Evolutionary conservation across 37 sponge, comb jelly and placozoan genomes (phyloP).

Genomic region (Theonella swinhoei): DNA sequence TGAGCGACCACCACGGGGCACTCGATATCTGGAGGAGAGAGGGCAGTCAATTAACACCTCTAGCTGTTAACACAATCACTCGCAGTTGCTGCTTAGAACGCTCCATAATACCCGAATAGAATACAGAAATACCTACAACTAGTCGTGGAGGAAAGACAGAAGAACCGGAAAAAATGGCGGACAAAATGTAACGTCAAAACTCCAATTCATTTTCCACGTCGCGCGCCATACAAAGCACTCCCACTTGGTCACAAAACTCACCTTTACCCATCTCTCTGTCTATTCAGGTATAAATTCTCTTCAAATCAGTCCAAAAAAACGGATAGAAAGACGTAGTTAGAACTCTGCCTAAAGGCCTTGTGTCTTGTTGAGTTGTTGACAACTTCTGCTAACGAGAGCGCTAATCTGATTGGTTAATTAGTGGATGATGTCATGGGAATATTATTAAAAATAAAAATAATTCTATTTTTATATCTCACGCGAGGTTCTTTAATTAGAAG

Average conservation of each 20-base stretch:
- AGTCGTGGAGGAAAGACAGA: no score
- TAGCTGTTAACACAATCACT: neutral
- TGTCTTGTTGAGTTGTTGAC: neutral
- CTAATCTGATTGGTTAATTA: slow-evolving; percentile 2
- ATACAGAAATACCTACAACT: neutral
- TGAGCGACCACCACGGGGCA: neutral
- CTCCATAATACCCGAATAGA: no score
- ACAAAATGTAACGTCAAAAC: neutral
- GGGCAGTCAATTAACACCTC: neutral
- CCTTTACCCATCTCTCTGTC: neutral
- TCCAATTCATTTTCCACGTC: neutral
- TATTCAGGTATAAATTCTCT: neutral
- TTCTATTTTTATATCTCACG: neutral
- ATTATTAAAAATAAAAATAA: no score
- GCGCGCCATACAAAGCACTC: neutral
- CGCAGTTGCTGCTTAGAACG: no score
- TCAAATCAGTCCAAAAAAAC: neutral
- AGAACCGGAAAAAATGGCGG: neutral
- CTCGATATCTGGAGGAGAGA: neutral
- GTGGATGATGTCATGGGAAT: neutral
- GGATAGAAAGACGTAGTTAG: no score
- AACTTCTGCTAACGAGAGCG: neutral
- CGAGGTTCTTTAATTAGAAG: no score
- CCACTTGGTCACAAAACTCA: neutral
- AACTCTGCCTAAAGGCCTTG: no score